Base-by-base conservation (phyloP, 2,888 invertebrate species). In the Orthonevra nobilis region DNA sequence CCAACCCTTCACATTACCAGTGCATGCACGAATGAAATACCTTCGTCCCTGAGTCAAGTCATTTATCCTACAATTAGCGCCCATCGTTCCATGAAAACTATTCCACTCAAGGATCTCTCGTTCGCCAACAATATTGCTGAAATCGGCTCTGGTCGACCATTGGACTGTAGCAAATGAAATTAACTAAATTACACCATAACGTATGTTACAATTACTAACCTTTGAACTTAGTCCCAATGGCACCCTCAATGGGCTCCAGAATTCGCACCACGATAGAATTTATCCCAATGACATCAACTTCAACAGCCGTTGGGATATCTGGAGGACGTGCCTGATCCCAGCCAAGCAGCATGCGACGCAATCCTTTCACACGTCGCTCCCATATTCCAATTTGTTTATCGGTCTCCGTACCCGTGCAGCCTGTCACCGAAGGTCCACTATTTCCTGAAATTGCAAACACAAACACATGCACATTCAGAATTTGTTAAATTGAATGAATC, bases 1-100 rank as follows among this genome's bases (percentile, higher is more conserved):
- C 91, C 94, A 98, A 0, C 97, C 98, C 86, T 96, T 96, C 81
- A 97, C 91, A 86, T 98, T 98, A 50, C 98, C 97, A 50, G 96
- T 95, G n/a, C 95, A 92, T 0, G 96, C 96, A 75, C 98, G 92
- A 88, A 98, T 96, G 89, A 94, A 96, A 89, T 97, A 98, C 81
- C 94, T 91, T 14, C 94, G 91, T 3, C 97, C 97, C 82, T 96
- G 93, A n/a, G 93, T 92, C 73, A 98, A 90, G 38, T 94, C 94
- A n/a, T 91, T 91, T 23, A 92, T 90, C 12, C 89, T 87, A 4
- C 90, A 90, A 23, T 90, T 90, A 15, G 89, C 88, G 9, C 89
- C 89, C 89, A 89, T 89, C 9, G 86, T 86, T 70, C 88, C 89
- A 63, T 89, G 89, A 82, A 86, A 88, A 70, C 87, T 89, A 17